A percentile compares a stretch with the other conserved stretches of the same genome.
These are phyloP conservation scores for Dicyrtomina minuta DNA, from an alignment of 2,888 invertebrate species.

Conservation along the genomic window DNA sequence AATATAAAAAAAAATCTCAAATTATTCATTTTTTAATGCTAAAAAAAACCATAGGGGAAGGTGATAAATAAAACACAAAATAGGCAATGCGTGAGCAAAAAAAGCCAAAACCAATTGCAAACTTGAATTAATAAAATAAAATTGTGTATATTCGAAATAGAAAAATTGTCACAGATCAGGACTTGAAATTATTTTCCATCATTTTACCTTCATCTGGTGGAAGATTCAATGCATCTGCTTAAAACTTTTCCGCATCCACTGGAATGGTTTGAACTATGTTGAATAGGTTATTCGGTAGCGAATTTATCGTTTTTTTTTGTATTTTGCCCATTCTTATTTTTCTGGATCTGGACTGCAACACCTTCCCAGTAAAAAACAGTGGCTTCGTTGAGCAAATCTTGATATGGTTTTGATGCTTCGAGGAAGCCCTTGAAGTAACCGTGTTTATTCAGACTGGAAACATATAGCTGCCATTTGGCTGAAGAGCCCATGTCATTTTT, in stretches of 20 bases:
- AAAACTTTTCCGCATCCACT: slow-evolving; percentile 62
- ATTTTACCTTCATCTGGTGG: slow-evolving; percentile 59
- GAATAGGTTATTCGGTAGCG: background rate
- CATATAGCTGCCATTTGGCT: slow-evolving; percentile 68
- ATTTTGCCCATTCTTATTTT: background rate
- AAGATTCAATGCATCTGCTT: slow-evolving; percentile 57
- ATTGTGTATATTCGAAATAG: too few relatives aligned
- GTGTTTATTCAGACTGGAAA: slow-evolving; percentile 70
- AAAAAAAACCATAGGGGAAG: too few relatives aligned
- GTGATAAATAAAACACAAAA: too few relatives aligned
- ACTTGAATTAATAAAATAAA: too few relatives aligned
- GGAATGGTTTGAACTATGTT: slow-evolving; percentile 49
- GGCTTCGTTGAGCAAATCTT: slow-evolving; percentile 69
- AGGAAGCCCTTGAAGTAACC: slow-evolving; percentile 74
- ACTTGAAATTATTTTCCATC: too few relatives aligned
- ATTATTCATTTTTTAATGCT: too few relatives aligned
- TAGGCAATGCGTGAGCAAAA: too few relatives aligned
- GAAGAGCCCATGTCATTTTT: slow-evolving; percentile 49
- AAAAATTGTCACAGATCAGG: too few relatives aligned
- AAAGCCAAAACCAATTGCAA: too few relatives aligned
- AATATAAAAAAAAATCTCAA: too few relatives aligned
- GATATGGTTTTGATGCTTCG: slow-evolving; percentile 78
- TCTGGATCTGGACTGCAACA: background rate
- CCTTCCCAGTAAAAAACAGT: slow-evolving; percentile 66
- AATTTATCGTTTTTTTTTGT: background rate